These are phyloP conservation scores for Pseudomyrmex dendroicus DNA, from an alignment of 1,140 invertebrate species.

Conservation along the genomic window DNA sequence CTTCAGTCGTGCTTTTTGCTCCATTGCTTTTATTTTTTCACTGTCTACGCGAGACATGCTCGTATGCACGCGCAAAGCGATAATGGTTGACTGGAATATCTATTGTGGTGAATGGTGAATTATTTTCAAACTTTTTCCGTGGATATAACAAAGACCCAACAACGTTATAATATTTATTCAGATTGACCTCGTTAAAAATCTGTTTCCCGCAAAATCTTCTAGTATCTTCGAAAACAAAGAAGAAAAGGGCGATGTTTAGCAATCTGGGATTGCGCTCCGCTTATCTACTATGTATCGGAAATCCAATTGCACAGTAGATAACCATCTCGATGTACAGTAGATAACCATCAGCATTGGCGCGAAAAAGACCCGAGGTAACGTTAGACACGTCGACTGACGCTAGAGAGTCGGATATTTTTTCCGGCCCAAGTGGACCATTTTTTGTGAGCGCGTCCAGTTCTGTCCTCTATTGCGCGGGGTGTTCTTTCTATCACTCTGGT, in stretches of 20 bases:
- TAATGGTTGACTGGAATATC: conserved; percentile 47
- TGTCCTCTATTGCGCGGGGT: conserved; percentile 31
- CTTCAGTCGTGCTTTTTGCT: conserved; percentile 29
- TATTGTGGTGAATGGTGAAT: conserved; percentile 13
- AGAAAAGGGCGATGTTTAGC: too few species aligned
- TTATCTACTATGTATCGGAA: conserved; percentile 6
- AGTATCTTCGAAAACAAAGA: too few species aligned
- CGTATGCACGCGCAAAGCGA: not conserved
- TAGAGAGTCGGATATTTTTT: conserved; percentile 42
- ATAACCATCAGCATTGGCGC: conserved; percentile 6
- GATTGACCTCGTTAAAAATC: too few species aligned
- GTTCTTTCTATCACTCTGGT: conserved; percentile 51
- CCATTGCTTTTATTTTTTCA: conserved; percentile 31
- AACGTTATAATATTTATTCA: not conserved
- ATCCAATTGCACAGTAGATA: conserved; percentile 2
- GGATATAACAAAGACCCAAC: conserved; percentile 1
- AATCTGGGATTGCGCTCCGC: too few species aligned
- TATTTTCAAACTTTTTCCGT: not conserved
- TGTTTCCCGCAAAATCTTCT: too few species aligned
- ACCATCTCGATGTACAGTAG: conserved; percentile 1
- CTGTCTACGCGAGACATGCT: not conserved
- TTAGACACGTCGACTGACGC: conserved; percentile 38
- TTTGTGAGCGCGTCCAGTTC: not conserved
- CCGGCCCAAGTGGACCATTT: conserved; percentile 47
- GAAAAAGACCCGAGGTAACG: conserved; percentile 6